Base-by-base conservation (phyloP, 2,888 invertebrate species). In the Limulus polyphemus region DNA sequence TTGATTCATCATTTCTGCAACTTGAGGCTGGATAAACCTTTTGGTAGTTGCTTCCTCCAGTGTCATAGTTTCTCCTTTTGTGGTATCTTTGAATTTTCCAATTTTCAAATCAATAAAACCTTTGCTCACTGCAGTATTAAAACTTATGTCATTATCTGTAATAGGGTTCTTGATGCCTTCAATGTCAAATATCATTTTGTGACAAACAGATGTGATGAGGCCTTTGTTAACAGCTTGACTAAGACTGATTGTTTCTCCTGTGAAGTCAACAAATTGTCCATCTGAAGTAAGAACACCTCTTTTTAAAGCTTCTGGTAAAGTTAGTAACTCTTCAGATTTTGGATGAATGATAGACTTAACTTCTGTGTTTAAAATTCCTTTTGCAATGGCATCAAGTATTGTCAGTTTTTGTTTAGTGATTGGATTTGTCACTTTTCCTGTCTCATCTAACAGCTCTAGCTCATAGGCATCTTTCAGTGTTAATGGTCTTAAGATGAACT, bases 151-250 rank as follows among this genome's bases (percentile, higher is more conserved):
- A 73, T 88, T 84, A 4, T 88, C 90, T 1, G 89, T 87, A 70
- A 82, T 83, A 0, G 92, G 90, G 76, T 93, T 90, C 61, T 74
- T 74, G 67, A 79, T 78, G 61, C 88, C 93, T 71, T 92, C 91
- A 65, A 95, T 90, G 75, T 92, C 88, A 74, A 94, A 94, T 70
- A 94, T 87, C 2, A 90, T 89, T 75, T 87, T 87, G 74, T 89
- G 87, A 9, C 87, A 83, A 17, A 93, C 87, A 1, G 91, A 90
- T 14, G 66, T 65, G 9, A 69, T 56, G 48, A 91, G 82, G 68
- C 95, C 95, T 64, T 87, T 84, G 73, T 88, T 86, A 14, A 92
- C 90, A 0, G 97, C 97, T 75, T 94, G 92, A 16, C 84, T 83
- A 65, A 95, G 83, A 32, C 85, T 81, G 65, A 89, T 81, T n/a